Evolutionary conservation across 2,797 vertebrate genomes (phyloP).

Genomic region (Siniperca scherzeri): DNA sequence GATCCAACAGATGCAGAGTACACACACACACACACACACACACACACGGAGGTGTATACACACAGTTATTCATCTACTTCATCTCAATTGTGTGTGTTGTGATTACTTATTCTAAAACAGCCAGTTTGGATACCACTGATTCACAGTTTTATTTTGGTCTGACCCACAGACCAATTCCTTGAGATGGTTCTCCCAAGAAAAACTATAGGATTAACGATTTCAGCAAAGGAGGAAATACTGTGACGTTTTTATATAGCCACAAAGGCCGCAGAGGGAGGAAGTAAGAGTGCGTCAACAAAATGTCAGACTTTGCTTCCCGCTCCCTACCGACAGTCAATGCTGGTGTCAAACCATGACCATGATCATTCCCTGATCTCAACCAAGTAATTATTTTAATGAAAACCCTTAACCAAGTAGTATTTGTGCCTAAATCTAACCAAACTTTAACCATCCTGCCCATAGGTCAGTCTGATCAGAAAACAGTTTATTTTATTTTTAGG

Average conservation of each 20-base stretch:
- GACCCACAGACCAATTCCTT: not conserved
- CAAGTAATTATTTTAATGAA: too few species aligned
- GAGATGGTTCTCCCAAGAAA: not conserved
- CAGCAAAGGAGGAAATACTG: not conserved
- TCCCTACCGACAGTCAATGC: not conserved
- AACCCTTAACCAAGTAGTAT: not conserved
- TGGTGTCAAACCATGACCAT: not conserved
- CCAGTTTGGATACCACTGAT: slow-evolving; percentile 25
- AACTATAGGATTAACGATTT: not conserved
- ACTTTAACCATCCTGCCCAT: not conserved
- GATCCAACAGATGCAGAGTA: slow-evolving; percentile 12
- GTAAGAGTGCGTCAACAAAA: not conserved
- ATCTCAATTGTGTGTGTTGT: not conserved
- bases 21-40: not conserved
- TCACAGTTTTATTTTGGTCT: slow-evolving; percentile 30
- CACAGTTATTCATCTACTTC: slow-evolving; percentile 3
- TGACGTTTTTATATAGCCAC: not conserved
- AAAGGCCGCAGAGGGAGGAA: not conserved
- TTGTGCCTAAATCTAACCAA: not conserved
- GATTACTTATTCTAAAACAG: slow-evolving; percentile 11
- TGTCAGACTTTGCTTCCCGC: not conserved
- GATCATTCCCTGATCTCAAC: not conserved
- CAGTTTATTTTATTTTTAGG: not conserved
- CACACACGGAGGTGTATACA: not conserved
- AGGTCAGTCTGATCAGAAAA: not conserved